Evolutionary conservation across 2,888 invertebrate species (phyloP).

Genomic region (Antheraea yamamai): DNA sequence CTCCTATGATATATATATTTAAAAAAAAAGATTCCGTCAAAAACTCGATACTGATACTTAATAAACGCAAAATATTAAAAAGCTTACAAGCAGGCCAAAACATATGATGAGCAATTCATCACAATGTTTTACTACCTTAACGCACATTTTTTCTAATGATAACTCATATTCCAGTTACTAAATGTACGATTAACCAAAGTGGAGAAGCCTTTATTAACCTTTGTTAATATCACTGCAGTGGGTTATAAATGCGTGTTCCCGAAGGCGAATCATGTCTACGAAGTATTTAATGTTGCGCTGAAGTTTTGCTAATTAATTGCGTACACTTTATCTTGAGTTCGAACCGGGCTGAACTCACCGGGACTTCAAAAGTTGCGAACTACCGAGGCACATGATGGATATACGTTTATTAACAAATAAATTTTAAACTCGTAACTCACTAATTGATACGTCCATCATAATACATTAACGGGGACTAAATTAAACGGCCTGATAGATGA

Average conservation of each 20-base stretch:
- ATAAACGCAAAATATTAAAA: too few species aligned
- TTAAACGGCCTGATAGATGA: conserved; percentile 7
- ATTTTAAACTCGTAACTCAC: conserved; percentile 16
- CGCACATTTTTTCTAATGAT: too few species aligned
- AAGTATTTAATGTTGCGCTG: conserved; percentile 38
- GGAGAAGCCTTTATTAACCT: neutral
- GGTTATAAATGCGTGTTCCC: conserved; percentile 3
- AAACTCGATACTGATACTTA: too few species aligned
- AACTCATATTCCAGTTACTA: neutral
- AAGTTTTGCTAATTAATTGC: conserved; percentile 64
- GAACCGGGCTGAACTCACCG: conserved; percentile 31
- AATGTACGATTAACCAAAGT: neutral
- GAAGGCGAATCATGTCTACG: conserved; percentile 13
- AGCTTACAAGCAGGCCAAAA: neutral
- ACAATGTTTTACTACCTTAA: neutral
- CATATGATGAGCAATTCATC: neutral
- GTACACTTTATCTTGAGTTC: conserved; percentile 56
- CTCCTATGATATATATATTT: too few species aligned
- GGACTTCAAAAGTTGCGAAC: conserved; percentile 39
- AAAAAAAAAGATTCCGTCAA: too few species aligned
- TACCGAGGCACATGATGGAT: conserved; percentile 16
- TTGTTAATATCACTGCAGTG: conserved; percentile 7
- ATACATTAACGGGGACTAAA: neutral
- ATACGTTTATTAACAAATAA: conserved; percentile 21
- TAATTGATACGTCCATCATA: neutral